Evolutionary conservation across 2,888 invertebrate species (phyloP), one percentile per base, ranked within the genome.

Genomic region (Entomobrya multifasciata): DNA sequence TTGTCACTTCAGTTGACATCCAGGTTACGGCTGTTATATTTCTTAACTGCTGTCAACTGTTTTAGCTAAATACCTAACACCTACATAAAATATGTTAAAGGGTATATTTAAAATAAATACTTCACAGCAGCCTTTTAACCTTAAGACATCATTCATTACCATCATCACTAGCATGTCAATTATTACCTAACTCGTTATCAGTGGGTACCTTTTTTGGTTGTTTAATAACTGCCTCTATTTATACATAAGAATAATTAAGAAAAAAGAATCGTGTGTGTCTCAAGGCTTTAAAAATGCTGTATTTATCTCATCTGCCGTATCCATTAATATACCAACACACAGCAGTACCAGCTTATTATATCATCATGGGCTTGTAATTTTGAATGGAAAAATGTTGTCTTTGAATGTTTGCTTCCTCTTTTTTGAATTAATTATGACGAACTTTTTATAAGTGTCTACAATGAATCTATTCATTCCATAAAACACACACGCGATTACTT

Each of bases 1-100:
- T 41, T 70, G 70, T 55, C 44, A 80, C 62, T 60, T 81, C 70
- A 81, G 81, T 70, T 81, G 72, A 81, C 81, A 81, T 81, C 25
- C 57, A 81, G 72, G 81, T 81, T 81, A 72, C 41, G 72, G 60
- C 55, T 81, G 67, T 41, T 62, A 41, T 22, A 57, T 30, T 55
- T 52, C n/a, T n/a, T n/a, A n/a, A n/a, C n/a, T n/a, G n/a, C n/a
- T n/a, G 36, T 44, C 55, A 27, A 20, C 36, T 55, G 0, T 22
- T 49, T 52, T 11, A 47, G 57, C 57, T 60, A 60, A 60, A 60
- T 25, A 22, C 57, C 20, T 60, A 25, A 11, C 25, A 74, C 52
- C 52, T 72, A 20, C 5, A 36, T 6, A 44, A 15, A 47, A 41
- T 1, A 0, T 36, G 78, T 47, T 65, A 78, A 78, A 22, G 20